Conservation (phyloP, 2,113 vertebrate species). For the Bos javanicus region DNA sequence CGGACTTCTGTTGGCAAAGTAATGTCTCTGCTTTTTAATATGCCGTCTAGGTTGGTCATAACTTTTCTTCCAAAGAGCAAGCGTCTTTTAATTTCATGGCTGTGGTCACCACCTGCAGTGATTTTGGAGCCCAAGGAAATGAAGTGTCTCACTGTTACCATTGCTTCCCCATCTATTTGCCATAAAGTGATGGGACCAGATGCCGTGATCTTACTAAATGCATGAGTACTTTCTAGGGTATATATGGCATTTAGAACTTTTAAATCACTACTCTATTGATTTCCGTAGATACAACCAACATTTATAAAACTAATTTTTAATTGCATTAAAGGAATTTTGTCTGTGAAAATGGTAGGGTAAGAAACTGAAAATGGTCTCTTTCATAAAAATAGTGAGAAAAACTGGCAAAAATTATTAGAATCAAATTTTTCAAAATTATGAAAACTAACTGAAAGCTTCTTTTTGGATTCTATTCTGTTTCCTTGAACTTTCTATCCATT, state of each 20-base stretch:
- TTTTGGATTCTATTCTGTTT: background rate
- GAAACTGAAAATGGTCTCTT: background rate
- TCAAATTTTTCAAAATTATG: background rate
- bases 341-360: background rate
- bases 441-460: background rate
- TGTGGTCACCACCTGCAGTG: background rate
- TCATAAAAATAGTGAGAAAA: background rate
- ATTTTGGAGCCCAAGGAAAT: background rate
- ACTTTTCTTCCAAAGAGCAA: background rate
- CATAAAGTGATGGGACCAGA: background rate
- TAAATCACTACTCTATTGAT: background rate
- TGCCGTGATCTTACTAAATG: background rate
- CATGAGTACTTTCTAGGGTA: background rate
- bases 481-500: background rate
- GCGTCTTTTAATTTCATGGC: background rate
- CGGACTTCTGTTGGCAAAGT: background rate
- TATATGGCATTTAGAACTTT: background rate
- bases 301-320: conserved; percentile 14
- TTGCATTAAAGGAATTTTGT: background rate
- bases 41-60: background rate
- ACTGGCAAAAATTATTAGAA: background rate
- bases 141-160: background rate
- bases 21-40: background rate
- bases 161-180: background rate
- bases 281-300: background rate